These are phyloP conservation scores for Dynastes grantii DNA, from an alignment of 2,888 invertebrate genomes.

Conservation along the genomic window DNA sequence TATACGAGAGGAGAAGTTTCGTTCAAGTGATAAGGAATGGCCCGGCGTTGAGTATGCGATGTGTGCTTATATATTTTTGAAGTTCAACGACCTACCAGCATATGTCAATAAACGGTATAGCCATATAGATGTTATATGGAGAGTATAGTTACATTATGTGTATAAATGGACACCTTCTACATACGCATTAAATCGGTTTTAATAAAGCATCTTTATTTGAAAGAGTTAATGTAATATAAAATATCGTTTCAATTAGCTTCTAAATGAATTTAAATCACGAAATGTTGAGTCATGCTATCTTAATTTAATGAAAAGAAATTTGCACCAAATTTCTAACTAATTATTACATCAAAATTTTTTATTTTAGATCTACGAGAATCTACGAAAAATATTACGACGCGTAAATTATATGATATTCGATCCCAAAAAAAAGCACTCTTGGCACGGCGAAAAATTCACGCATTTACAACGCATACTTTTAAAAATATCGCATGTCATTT, in stretches of 20 bases:
- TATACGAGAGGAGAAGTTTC: constrained; percentile 38
- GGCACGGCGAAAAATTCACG: constrained; percentile 49
- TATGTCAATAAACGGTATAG: constrained; percentile 53
- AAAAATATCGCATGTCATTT: not conserved
- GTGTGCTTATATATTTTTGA: constrained; percentile 53
- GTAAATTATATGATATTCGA: constrained; percentile 1
- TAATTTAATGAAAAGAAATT: too few species aligned
- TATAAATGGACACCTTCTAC: not conserved
- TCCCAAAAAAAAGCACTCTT: constrained; percentile 1
- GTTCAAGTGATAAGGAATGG: constrained; percentile 60
- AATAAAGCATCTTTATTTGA: not conserved
- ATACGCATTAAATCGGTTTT: constrained; percentile 1
- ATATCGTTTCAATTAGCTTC: not conserved
- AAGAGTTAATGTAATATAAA: not conserved
- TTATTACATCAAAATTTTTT: too few species aligned
- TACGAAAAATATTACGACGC: not conserved
- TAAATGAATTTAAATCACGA: too few species aligned
- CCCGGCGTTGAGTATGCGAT: constrained; percentile 59
- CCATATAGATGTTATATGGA: constrained; percentile 34
- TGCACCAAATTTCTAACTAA: too few species aligned
- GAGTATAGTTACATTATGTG: not conserved
- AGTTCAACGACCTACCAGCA: constrained; percentile 54
- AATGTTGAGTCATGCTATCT: too few species aligned
- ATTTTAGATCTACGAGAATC: too few species aligned
- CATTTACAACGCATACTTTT: constrained; percentile 51